A percentile compares a stretch with the other conserved stretches of the same genome.
These are phyloP conservation scores for Cerastis rubricosa DNA, from an alignment of 2,888 invertebrate genomes.

Conservation along the genomic window DNA sequence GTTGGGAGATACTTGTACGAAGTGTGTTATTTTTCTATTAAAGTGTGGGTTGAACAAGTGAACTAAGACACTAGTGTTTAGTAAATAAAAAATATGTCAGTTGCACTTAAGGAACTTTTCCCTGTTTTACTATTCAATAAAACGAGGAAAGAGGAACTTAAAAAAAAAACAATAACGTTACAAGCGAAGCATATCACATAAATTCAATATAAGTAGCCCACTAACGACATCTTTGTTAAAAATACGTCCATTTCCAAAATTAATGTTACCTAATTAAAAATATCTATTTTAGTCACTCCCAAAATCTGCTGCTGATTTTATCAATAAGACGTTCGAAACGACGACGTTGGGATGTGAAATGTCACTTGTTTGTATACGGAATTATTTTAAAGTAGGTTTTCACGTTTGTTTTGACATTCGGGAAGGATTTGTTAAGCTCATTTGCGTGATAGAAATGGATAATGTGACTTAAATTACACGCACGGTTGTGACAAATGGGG, in stretches of 20 bases:
- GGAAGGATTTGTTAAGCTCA: slow-evolving; percentile 1
- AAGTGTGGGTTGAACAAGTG: not conserved
- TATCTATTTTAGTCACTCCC: not conserved
- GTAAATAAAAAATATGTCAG: too few species aligned
- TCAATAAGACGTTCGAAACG: slow-evolving; percentile 8
- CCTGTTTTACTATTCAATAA: too few species aligned
- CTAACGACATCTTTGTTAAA: not conserved
- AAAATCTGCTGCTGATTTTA: not conserved
- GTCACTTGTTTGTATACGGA: not conserved
- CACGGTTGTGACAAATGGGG: not conserved
- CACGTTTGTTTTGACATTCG: slow-evolving; percentile 21
- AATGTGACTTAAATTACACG: slow-evolving; percentile 13
- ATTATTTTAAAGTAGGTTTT: slow-evolving; percentile 19
- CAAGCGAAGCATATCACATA: too few species aligned
- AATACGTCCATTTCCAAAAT: not conserved
- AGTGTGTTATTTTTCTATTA: slow-evolving; percentile 34
- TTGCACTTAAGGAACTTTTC: too few species aligned
- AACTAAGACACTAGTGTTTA: not conserved
- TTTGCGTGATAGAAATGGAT: not conserved
- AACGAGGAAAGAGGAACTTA: too few species aligned
- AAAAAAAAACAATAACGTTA: too few species aligned
- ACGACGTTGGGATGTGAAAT: not conserved
- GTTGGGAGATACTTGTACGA: slow-evolving; percentile 22
- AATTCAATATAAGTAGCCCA: not conserved
- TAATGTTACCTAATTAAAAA: not conserved